Percentiles rank a stretch among this genome's conserved stretches.
These are phyloP conservation scores for Epizoanthus ramosus DNA, from an alignment of 92 coral and sea anemone species.

Conservation along the genomic window DNA sequence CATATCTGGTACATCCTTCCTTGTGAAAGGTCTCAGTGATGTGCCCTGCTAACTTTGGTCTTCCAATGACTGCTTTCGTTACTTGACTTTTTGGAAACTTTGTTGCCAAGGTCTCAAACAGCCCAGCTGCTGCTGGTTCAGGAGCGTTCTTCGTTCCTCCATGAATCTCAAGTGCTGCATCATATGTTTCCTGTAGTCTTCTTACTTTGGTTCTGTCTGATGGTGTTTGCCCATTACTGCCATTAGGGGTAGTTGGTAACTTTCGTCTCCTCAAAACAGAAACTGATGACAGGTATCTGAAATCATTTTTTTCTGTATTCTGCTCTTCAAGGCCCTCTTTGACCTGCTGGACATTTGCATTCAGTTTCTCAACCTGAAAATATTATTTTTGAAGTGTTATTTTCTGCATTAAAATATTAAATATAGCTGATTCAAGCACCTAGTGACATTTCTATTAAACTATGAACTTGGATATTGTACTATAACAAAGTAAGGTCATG, in stretches of 20 bases:
- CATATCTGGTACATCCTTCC: conserved; percentile 44
- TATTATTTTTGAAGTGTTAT: too few species aligned
- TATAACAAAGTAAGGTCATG: too few species aligned
- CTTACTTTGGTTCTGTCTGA: conserved; percentile 56
- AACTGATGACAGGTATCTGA: not conserved
- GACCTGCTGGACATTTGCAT: too few species aligned
- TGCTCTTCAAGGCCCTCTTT: too few species aligned
- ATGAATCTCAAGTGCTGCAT: conserved; percentile 63
- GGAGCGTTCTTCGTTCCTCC: conserved; percentile 56
- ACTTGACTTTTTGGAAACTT: conserved; percentile 42
- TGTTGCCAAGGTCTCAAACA: conserved; percentile 48
- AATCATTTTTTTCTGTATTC: too few species aligned
- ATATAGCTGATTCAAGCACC: too few species aligned
- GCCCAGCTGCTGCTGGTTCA: conserved; percentile 61
- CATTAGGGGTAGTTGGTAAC: conserved; percentile 34
- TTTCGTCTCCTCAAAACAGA: conserved; percentile 40
- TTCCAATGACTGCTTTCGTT: conserved; percentile 29
- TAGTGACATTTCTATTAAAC: too few species aligned
- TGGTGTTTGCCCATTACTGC: not conserved
- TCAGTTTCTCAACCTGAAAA: too few species aligned
- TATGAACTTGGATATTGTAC: too few species aligned
- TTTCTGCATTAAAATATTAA: too few species aligned
- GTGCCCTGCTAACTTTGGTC: conserved; percentile 31
- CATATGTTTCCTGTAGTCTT: conserved; percentile 57
- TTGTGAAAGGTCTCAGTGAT: conserved; percentile 32